phyloP scores from a whole-genome alignment of 2,797 vertebrate genomes.

The Thunnus albacares region DNA sequence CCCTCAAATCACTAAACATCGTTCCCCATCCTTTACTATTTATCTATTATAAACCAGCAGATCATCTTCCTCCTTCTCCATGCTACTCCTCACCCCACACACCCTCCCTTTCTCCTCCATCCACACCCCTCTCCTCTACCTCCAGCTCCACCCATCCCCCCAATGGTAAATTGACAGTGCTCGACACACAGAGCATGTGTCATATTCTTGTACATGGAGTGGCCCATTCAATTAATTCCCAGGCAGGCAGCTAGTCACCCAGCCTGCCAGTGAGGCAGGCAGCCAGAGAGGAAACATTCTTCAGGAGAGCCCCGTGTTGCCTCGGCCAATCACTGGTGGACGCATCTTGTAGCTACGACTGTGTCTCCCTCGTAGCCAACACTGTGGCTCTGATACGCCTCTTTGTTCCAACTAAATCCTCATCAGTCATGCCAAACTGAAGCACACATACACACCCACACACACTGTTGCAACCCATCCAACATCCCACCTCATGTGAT shows the following conservation, averaged over 20 bases:
- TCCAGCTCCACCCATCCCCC: conserved; percentile 30
- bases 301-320: conserved; percentile 45
- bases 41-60: conserved; percentile 47
- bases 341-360: conserved; percentile 36
- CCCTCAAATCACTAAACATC: conserved; percentile 13
- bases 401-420: conserved; percentile 71
- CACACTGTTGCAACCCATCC: conserved; percentile 15
- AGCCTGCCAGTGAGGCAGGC: conserved; percentile 42
- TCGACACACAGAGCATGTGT: conserved; percentile 66
- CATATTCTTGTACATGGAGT: conserved; percentile 66
- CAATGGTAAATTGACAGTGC: conserved; percentile 72
- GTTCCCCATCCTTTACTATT: conserved; percentile 50
- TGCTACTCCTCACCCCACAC: conserved; percentile 28
- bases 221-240: conserved; percentile 72
- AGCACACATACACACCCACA: conserved; percentile 31
- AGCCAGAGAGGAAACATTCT: conserved; percentile 59
- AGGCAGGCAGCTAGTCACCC: conserved; percentile 48
- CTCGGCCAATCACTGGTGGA: conserved; percentile 40
- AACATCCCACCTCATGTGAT: conserved; percentile 35
- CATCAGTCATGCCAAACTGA: conserved; percentile 64
- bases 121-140: background rate
- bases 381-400: conserved; percentile 44
- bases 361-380: conserved; percentile 40
- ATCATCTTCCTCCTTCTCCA: conserved; percentile 52
- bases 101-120: conserved; percentile 1